These are phyloP conservation scores for Drosophila pegasa DNA, from an alignment of 2,888 invertebrate species.

Conservation along the genomic window DNA sequence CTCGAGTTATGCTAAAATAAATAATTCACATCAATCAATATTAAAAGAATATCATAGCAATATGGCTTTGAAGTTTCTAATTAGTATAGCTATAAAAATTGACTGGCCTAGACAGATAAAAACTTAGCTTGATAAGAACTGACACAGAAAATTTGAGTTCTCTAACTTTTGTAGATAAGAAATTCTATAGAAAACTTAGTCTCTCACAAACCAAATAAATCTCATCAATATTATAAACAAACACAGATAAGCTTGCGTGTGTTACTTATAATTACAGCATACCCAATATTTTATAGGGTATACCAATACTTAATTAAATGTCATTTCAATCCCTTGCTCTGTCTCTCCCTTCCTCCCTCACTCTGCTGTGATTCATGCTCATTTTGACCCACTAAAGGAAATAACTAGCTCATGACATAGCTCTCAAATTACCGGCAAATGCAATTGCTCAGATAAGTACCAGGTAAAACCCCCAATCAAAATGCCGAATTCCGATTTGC, in stretches of 20 bases:
- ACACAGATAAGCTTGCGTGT: neutral
- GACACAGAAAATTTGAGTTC: neutral
- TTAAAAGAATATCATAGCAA: neutral
- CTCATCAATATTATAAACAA: neutral
- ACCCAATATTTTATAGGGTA: neutral
- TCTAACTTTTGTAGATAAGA: neutral
- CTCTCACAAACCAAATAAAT: neutral
- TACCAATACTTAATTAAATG: slow-evolving; percentile 52
- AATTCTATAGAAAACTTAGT: neutral
- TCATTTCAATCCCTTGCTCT: slow-evolving; percentile 13
- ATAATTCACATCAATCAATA: neutral
- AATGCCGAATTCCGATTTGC: slow-evolving; percentile 6
- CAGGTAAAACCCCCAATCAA: slow-evolving; percentile 2
- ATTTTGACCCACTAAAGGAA: slow-evolving; percentile 56
- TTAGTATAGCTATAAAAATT: neutral
- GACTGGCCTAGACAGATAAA: neutral
- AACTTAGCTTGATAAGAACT: neutral
- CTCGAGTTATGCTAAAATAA: neutral
- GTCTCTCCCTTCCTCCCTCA: neutral
- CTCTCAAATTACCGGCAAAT: slow-evolving; percentile 5
- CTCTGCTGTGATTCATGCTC: slow-evolving; percentile 33
- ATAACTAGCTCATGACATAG: slow-evolving; percentile 50
- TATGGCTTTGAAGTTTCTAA: neutral
- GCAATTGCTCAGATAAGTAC: slow-evolving; percentile 26
- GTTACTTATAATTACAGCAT: neutral